Conservation (phyloP, 1,140 invertebrate genomes). For the Drosophila auraria region DNA sequence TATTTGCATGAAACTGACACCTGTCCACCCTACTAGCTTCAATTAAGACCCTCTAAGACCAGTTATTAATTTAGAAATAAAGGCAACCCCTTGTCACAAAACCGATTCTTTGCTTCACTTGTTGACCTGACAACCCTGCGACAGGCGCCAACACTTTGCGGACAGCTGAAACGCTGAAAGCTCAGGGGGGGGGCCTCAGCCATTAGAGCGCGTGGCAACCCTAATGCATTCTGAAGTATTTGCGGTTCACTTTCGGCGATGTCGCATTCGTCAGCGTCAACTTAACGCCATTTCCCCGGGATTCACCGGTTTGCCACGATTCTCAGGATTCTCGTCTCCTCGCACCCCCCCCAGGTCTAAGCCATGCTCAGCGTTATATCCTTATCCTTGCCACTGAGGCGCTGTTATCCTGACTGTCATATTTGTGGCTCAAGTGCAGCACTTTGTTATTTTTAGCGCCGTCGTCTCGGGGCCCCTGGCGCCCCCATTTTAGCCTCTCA, state of each 20-base stretch:
- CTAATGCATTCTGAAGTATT: conserved; percentile 47
- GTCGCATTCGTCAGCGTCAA: conserved; percentile 70
- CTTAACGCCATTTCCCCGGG: conserved; percentile 44
- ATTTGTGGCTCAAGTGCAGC: conserved; percentile 71
- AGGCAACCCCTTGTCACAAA: not conserved
- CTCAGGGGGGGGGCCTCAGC: not conserved
- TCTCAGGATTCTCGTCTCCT: conserved; percentile 4
- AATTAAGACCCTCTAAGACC: not conserved
- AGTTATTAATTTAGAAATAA: not conserved
- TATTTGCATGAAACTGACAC: no score
- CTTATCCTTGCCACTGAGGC: conserved; percentile 38
- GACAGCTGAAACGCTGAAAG: not conserved
- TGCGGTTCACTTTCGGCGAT: conserved; percentile 43
- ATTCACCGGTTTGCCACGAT: conserved; percentile 10
- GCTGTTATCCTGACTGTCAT: conserved; percentile 58
- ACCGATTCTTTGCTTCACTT: not conserved
- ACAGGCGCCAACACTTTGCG: conserved; percentile 8
- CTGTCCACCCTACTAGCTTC: no score
- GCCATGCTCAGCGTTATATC: conserved; percentile 16
- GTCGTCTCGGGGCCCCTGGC: conserved; percentile 22
- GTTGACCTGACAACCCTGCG: conserved; percentile 29
- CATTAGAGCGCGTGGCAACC: conserved; percentile 37
- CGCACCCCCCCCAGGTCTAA: not conserved
- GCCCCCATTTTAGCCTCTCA: conserved; percentile 3
- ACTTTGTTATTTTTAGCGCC: conserved; percentile 74